These are phyloP conservation scores for Drosophila saltans DNA, from an alignment of 1,140 invertebrate species.

Conservation along the genomic window DNA sequence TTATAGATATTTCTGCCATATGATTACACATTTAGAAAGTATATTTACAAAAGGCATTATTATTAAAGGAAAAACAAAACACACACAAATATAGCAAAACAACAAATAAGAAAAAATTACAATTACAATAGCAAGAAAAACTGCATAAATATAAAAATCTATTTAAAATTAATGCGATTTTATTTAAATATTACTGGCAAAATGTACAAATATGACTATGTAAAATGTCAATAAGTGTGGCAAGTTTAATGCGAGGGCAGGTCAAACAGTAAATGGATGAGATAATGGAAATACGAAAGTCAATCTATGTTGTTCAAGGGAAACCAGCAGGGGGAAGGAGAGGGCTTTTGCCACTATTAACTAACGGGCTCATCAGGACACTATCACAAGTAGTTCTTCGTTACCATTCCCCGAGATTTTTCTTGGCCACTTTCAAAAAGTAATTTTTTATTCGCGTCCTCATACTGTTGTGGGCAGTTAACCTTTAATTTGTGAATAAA, in stretches of 20 bases:
- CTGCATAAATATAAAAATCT: slow-evolving; percentile 8
- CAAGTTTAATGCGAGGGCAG: background rate
- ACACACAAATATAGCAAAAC: background rate
- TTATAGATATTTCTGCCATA: slow-evolving; percentile 42
- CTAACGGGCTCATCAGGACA: no score
- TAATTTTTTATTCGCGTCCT: no score
- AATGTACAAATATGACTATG: slow-evolving; percentile 11
- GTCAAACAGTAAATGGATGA: background rate
- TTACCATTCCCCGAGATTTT: no score
- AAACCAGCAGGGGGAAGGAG: no score
- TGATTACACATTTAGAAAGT: slow-evolving; percentile 59
- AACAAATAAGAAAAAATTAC: slow-evolving; percentile 26
- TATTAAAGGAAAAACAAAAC: background rate
- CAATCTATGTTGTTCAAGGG: background rate
- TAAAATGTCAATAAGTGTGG: slow-evolving; percentile 1
- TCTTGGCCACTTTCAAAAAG: no score
- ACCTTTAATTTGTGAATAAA: no score
- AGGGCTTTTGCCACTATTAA: no score
- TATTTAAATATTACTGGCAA: slow-evolving; percentile 18
- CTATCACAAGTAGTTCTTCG: no score
- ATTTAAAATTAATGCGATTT: slow-evolving; percentile 19
- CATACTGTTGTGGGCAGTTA: no score
- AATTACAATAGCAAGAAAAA: slow-evolving; percentile 17
- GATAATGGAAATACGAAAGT: background rate
- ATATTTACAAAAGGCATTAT: slow-evolving; percentile 19